Percentiles rank a stretch among this genome's conserved stretches.
Evolutionary conservation across 1,140 invertebrate genomes (phyloP).

Genomic region (Carposina sasakii): DNA sequence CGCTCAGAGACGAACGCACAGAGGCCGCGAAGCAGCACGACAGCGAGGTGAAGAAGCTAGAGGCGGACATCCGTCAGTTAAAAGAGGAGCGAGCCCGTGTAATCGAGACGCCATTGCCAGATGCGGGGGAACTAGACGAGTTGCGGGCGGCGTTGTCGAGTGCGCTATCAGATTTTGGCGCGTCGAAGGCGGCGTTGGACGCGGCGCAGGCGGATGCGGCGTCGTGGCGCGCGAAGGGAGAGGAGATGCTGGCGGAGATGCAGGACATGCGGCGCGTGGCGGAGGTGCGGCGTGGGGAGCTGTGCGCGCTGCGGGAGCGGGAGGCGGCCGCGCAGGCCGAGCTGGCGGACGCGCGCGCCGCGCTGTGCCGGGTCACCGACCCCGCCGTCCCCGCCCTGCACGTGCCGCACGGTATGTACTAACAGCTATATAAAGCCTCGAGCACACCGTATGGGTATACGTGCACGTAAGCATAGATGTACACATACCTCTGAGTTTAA

Average conservation of each 20-base stretch:
- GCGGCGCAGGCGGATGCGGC: slow-evolving; percentile 37
- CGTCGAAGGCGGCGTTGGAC: slow-evolving; percentile 42
- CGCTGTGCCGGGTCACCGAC: slow-evolving; percentile 43
- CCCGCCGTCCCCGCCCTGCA: slow-evolving; percentile 41
- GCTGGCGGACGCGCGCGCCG: slow-evolving; percentile 44
- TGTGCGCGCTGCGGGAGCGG: slow-evolving; percentile 39
- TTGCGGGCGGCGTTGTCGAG: slow-evolving; percentile 30
- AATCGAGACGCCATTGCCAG: slow-evolving; percentile 43
- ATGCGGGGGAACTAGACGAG: slow-evolving; percentile 53
- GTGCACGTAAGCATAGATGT: no score
- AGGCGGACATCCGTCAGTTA: slow-evolving; percentile 44
- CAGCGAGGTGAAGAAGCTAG: slow-evolving; percentile 42
- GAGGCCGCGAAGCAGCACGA: slow-evolving; percentile 38
- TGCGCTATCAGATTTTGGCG: slow-evolving; percentile 35
- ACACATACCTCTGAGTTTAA: no score
- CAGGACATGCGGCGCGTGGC: slow-evolving; percentile 44
- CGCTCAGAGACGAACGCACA: slow-evolving; percentile 40
- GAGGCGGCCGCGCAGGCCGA: slow-evolving; percentile 49
- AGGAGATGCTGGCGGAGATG: slow-evolving; percentile 47
- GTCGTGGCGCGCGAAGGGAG: slow-evolving; percentile 48
- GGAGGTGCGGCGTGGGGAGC: slow-evolving; percentile 43
- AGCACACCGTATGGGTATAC: no score
- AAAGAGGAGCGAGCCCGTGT: slow-evolving; percentile 43
- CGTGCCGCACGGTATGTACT: slow-evolving; percentile 59
- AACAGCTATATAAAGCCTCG: no score